Evolutionary conservation across 2,888 invertebrate genomes (phyloP), one percentile per base, ranked within the genome.

Genomic region (Cheilosia vulpina): DNA sequence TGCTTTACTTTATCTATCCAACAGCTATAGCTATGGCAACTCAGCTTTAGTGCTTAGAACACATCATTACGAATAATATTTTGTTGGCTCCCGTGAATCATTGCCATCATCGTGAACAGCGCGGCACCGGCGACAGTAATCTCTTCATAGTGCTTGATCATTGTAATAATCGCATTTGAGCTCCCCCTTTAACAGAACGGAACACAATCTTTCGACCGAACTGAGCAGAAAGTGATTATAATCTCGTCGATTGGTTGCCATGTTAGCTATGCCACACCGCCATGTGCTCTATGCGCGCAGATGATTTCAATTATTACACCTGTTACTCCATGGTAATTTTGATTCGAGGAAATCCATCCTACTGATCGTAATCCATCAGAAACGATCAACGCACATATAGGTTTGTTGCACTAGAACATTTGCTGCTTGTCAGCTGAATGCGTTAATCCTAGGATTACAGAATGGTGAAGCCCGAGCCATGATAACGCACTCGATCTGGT

Each of bases 241-340:
- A 85, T 80, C 80, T 80, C 53, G 65, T 58, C 52, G 73, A 76
- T 69, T 57, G 75, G 45, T 27, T 57, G 53, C 34, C 50, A 50
- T 50, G 50, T 17, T 13, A n/a, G 43, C n/a, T n/a, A n/a, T 6
- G 1, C 58, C 24, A 13, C 50, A 45, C 50, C 65, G 57, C 52
- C 62, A 34, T 47, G 89, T 88, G 89, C 89, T 90, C 90, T 89
- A 88, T 89, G 89, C 21, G 43, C 88, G 43, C 88, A 88, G 89
- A 55, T 88, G 88, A 89, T 90, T 91, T 89, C 91, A 91, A 91
- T 91, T 91, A 91, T 91, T 91, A 91, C 91, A 91, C 91, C 91
- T 91, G 91, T 89, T 89, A 87, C 53, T 66, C 27, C 31, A 50
- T 38, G 66, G 75, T 72, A 66, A 65, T 62, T 62, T 57, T 53